These are phyloP conservation scores for Hystrix brachyura DNA, from an alignment of 2,113 vertebrate species.

Conservation along the genomic window DNA sequence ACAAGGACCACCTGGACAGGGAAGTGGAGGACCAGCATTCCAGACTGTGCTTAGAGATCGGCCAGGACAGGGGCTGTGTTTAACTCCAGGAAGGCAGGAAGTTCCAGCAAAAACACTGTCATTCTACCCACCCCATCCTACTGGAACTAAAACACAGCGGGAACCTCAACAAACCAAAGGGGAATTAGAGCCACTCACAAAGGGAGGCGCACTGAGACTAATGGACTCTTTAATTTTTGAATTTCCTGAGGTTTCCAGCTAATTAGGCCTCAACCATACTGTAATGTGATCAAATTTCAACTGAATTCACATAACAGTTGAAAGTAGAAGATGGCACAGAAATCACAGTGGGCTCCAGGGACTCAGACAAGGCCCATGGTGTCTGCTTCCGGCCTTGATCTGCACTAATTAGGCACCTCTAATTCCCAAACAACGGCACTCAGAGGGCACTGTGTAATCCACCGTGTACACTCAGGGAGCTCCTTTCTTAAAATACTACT, in stretches of 20 bases:
- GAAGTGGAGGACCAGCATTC: neutral
- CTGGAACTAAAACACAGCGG: slow-evolving; percentile 47
- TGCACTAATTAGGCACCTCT: slow-evolving; percentile 51
- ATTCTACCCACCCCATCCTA: neutral
- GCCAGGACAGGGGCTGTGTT: neutral
- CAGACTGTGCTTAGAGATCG: slow-evolving; percentile 55
- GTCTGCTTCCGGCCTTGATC: slow-evolving; percentile 15
- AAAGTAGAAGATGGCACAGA: slow-evolving; percentile 27
- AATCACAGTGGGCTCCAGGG: neutral
- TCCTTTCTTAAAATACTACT: neutral
- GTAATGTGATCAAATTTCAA: slow-evolving; percentile 75
- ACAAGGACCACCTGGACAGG: neutral
- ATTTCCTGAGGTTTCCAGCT: slow-evolving; percentile 73
- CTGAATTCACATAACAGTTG: neutral
- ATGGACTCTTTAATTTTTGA: slow-evolving; percentile 64
- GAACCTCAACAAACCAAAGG: slow-evolving; percentile 41
- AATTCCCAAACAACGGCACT: slow-evolving; percentile 12
- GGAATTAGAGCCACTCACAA: slow-evolving; percentile 46
- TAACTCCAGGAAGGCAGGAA: slow-evolving; percentile 42
- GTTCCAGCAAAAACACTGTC: slow-evolving; percentile 39
- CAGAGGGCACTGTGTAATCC: neutral
- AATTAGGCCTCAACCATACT: slow-evolving; percentile 73
- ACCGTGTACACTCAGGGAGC: accelerated
- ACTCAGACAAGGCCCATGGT: neutral
- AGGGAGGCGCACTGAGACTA: slow-evolving; percentile 49